These are phyloP conservation scores for Pyrochroa serraticornis DNA, from an alignment of 2,888 invertebrate genomes.

Conservation along the genomic window DNA sequence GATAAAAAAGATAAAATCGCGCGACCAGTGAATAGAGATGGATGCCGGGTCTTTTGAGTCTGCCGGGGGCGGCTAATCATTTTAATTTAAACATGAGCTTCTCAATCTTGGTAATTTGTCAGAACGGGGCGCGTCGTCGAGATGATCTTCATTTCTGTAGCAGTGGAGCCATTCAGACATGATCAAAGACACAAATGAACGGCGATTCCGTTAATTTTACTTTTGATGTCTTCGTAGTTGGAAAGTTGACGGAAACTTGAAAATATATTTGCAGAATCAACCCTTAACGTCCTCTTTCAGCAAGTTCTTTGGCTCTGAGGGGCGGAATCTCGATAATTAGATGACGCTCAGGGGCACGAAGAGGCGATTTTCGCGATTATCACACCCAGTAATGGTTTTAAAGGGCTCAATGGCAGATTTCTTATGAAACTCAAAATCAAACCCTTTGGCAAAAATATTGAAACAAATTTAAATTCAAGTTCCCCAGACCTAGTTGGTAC, in stretches of 20 bases:
- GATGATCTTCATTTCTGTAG: constrained; percentile 38
- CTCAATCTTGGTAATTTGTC: constrained; percentile 45
- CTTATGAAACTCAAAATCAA: too few relatives aligned
- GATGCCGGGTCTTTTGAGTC: constrained; percentile 8
- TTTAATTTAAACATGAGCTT: constrained; percentile 44
- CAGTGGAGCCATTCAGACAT: constrained; percentile 45
- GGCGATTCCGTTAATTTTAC: constrained; percentile 50
- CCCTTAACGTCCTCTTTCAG: too few relatives aligned
- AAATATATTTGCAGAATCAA: constrained; percentile 47
- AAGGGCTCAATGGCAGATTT: too few relatives aligned
- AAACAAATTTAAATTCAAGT: too few relatives aligned
- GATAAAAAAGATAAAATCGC: constrained; percentile 28
- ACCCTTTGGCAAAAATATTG: too few relatives aligned
- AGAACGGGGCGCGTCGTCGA: constrained; percentile 31
- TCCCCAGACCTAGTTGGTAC: too few relatives aligned
- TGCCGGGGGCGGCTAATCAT: constrained; percentile 37
- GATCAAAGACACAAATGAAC: constrained; percentile 51
- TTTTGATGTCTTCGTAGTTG: constrained; percentile 48
- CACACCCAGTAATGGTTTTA: too few relatives aligned
- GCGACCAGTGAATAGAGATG: constrained; percentile 18
- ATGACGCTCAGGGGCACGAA: too few relatives aligned
- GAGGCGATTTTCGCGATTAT: too few relatives aligned
- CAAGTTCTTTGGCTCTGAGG: too few relatives aligned
- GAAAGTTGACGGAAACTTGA: constrained; percentile 48
- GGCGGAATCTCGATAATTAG: too few relatives aligned